phyloP scores from a whole-genome alignment of 1,140 invertebrate species.

The Drosophila ananassae region DNA sequence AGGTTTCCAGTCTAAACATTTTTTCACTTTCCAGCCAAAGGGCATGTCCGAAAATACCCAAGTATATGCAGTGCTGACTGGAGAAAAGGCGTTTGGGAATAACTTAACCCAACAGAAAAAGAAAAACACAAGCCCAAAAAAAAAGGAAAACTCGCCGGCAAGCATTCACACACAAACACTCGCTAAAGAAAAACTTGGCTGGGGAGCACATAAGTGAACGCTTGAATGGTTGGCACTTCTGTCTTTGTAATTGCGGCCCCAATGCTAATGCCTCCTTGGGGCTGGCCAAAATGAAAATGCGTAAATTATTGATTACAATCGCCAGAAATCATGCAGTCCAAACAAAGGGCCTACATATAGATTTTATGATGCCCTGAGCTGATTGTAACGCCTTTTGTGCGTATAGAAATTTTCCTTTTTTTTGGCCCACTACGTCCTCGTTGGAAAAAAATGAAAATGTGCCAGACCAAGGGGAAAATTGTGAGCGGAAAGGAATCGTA shows the following conservation, averaged over 20 bases:
- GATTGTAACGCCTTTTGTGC: constrained; percentile 73
- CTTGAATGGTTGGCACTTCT: constrained; percentile 72
- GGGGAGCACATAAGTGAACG: constrained; percentile 46
- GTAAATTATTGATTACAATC: constrained; percentile 83
- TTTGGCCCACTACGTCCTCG: constrained; percentile 3
- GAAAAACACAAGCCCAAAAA: constrained; percentile 25
- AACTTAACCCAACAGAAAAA: constrained; percentile 29
- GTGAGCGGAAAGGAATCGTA: constrained; percentile 42
- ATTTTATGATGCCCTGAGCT: constrained; percentile 60
- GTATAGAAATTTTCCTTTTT: constrained; percentile 26
- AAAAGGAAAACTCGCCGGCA: constrained; percentile 9
- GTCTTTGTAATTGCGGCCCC: constrained; percentile 69
- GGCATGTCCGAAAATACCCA: constrained; percentile 9
- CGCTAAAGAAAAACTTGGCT: background rate
- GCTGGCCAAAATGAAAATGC: constrained; percentile 75
- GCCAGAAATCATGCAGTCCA: constrained; percentile 64
- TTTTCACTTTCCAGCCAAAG: constrained; percentile 48
- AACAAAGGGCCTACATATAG: constrained; percentile 56
- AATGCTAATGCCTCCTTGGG: constrained; percentile 77
- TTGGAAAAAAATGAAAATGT: constrained; percentile 55
- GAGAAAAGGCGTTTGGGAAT: constrained; percentile 67
- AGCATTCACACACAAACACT: no score
- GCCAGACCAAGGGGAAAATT: constrained; percentile 33
- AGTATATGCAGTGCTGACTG: constrained; percentile 70
- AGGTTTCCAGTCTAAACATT: constrained; percentile 27